phyloP scores from a whole-genome alignment of 2,797 vertebrate species.

The Syndactyla subalaris region DNA sequence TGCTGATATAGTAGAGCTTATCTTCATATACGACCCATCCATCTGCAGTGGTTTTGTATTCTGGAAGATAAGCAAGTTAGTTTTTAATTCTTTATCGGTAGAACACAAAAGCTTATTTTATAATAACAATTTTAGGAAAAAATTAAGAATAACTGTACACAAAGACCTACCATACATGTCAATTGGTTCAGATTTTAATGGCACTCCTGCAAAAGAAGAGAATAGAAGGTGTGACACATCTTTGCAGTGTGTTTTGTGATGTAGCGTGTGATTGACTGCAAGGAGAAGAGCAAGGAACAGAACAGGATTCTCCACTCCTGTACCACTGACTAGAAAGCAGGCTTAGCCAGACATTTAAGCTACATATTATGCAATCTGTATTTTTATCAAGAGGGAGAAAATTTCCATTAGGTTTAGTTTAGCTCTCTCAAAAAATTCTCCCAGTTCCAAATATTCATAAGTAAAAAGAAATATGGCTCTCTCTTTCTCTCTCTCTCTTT shows the following conservation, averaged over 20 bases:
- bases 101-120: not conserved
- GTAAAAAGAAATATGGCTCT: not conserved
- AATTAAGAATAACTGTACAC: not conserved
- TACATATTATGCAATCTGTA: not conserved
- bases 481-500: too few species aligned
- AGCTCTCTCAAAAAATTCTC: not conserved
- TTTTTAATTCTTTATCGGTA: not conserved
- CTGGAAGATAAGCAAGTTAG: slow-evolving; percentile 63
- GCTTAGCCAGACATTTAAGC: not conserved
- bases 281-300: not conserved
- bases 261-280: not conserved
- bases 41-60: slow-evolving; percentile 82
- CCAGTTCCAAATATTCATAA: not conserved
- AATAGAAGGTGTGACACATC: not conserved
- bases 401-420: not conserved
- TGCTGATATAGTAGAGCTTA: slow-evolving; percentile 88
- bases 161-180: slow-evolving; percentile 74
- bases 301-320: not conserved
- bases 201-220: slow-evolving; percentile 78
- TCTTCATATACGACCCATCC: slow-evolving; percentile 88
- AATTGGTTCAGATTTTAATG: slow-evolving; percentile 76
- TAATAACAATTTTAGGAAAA: not conserved
- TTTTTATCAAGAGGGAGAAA: not conserved
- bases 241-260: accelerated
- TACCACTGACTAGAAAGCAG: not conserved